Conservation (phyloP, 2,888 invertebrate genomes). For the Pachliopta kotzebuea region DNA sequence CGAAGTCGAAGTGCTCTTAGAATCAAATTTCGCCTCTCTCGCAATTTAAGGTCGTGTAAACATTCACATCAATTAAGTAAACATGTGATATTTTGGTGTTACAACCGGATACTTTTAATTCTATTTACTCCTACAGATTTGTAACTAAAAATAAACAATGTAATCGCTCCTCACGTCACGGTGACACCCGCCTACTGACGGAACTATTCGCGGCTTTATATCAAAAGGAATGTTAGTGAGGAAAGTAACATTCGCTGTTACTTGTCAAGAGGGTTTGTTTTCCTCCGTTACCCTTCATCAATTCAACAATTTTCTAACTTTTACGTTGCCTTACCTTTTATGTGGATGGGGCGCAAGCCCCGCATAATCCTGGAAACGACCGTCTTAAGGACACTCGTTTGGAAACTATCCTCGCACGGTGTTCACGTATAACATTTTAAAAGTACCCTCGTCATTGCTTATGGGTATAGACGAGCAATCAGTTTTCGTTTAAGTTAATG, state of each 20-base stretch:
- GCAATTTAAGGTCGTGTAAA: no score
- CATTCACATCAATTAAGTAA: no score
- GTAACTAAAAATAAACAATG: background rate
- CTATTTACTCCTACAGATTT: no score
- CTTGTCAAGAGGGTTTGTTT: constrained; percentile 44
- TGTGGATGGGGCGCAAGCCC: constrained; percentile 7
- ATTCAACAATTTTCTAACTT: constrained; percentile 19
- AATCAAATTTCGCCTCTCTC: no score
- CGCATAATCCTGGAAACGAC: constrained; percentile 21
- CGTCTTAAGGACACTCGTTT: constrained; percentile 5
- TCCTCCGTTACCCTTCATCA: constrained; percentile 34
- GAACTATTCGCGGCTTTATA: constrained; percentile 45
- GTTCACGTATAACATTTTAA: constrained; percentile 9
- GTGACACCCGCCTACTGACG: constrained; percentile 16
- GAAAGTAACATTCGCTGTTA: constrained; percentile 50
- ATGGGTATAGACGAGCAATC: background rate
- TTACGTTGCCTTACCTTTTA: constrained; percentile 23
- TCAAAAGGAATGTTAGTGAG: constrained; percentile 44
- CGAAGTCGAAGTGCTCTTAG: no score
- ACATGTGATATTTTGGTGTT: no score
- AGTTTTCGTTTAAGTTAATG: background rate
- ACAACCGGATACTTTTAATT: no score
- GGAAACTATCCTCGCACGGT: constrained; percentile 1
- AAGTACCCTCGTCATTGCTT: background rate
- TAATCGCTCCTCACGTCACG: constrained; percentile 10